Evolutionary conservation across 2,797 vertebrate species (phyloP).

Genomic region (Microchirus variegatus): DNA sequence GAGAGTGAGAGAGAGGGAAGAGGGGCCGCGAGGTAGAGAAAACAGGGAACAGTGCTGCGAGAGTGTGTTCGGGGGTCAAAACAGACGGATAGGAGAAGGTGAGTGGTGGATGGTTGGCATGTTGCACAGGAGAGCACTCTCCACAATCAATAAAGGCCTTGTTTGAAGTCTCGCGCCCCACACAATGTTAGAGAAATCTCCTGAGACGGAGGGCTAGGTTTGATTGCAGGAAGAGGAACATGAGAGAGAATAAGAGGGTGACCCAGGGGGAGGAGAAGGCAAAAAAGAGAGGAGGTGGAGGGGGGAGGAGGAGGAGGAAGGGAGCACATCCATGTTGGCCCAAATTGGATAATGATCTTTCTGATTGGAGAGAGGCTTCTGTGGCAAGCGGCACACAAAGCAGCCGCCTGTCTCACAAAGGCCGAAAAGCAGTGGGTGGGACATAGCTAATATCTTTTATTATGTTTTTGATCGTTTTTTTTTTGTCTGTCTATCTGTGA

Average conservation of each 20-base stretch:
- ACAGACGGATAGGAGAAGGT: constrained; percentile 40
- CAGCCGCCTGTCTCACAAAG: constrained; percentile 54
- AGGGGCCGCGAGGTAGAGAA: constrained; percentile 42
- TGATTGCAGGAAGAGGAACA: constrained; percentile 68
- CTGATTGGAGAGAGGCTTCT: constrained; percentile 56
- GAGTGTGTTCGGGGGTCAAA: constrained; percentile 52
- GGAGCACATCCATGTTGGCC: constrained; percentile 50
- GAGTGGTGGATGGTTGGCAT: constrained; percentile 39
- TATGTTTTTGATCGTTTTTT: too few species aligned
- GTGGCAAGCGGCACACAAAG: constrained; percentile 59
- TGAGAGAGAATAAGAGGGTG: constrained; percentile 38
- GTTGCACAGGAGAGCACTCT: constrained; percentile 59
- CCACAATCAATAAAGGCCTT: constrained; percentile 61
- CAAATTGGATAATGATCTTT: constrained; percentile 74
- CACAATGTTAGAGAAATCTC: constrained; percentile 55
- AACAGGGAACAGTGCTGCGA: constrained; percentile 26
- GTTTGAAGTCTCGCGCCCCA: constrained; percentile 54
- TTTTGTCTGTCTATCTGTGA: neutral
- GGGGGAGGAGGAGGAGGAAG: constrained; percentile 22
- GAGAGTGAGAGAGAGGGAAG: constrained; percentile 31
- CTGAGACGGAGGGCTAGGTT: constrained; percentile 53
- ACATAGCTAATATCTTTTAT: constrained; percentile 30
- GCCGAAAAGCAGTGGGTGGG: constrained; percentile 31
- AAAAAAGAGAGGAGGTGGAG: constrained; percentile 9
- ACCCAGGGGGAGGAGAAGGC: constrained; percentile 27